Conservation (phyloP, 2,797 vertebrate species). For the Diglossa cyanea region DNA sequence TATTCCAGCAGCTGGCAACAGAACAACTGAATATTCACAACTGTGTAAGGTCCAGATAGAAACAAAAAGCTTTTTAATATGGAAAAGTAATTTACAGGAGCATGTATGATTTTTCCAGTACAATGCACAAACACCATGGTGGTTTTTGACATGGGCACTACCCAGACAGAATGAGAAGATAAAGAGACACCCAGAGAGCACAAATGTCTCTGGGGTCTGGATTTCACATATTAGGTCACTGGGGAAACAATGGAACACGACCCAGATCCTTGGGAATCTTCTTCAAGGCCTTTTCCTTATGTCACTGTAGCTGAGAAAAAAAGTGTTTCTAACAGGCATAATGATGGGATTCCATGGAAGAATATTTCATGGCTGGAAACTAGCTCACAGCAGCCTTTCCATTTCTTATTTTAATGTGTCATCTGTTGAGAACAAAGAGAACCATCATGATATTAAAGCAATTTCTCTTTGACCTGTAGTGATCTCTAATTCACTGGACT, state of each 20-base stretch:
- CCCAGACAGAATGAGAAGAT: neutral
- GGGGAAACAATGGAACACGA: neutral
- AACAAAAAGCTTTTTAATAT: neutral
- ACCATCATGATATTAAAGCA: slow-evolving; percentile 13
- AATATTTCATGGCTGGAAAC: neutral
- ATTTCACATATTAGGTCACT: neutral
- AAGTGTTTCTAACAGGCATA: neutral
- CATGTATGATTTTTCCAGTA: neutral
- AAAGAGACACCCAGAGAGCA: neutral
- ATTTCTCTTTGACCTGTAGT: slow-evolving; percentile 34
- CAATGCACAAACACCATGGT: neutral
- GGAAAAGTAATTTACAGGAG: neutral
- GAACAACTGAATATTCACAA: neutral
- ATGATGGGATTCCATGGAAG: neutral
- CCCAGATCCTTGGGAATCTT: neutral
- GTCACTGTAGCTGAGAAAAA: neutral
- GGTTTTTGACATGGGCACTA: neutral
- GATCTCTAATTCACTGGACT: slow-evolving; percentile 35
- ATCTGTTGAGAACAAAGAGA: slow-evolving; percentile 35
- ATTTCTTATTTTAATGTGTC: slow-evolving; percentile 2
- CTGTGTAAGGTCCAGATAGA: neutral
- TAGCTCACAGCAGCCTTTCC: neutral
- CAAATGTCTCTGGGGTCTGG: neutral
- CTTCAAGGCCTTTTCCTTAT: neutral
- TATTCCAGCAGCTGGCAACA: neutral